phyloP scores from a whole-genome alignment of 1,140 invertebrate species.

The Leguminivora glycinivorella region DNA sequence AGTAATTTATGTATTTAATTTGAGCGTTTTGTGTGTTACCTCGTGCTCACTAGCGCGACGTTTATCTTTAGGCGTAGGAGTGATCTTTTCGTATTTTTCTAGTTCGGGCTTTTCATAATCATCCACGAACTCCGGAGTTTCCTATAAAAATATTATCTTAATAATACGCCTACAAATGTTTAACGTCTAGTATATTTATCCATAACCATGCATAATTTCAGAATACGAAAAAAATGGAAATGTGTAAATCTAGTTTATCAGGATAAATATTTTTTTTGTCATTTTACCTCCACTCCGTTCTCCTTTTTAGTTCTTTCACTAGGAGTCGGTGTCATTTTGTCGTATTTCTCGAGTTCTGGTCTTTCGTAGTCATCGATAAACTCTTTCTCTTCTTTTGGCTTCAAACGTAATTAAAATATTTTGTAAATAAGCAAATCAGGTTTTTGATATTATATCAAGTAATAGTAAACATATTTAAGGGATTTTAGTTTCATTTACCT shows the following conservation, averaged over 20 bases:
- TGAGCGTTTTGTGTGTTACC: conserved; percentile 46
- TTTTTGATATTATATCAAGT: neutral
- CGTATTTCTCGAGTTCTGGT: conserved; percentile 76
- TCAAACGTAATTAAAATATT: conserved; percentile 38
- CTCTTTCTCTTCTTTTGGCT: conserved; percentile 64
- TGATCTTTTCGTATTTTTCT: conserved; percentile 75
- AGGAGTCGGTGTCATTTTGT: conserved; percentile 62
- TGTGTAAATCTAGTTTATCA: neutral
- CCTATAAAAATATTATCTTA: conserved; percentile 43
- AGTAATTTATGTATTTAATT: neutral
- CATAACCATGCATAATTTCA: neutral
- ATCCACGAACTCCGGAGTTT: conserved; percentile 46
- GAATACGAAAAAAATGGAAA: neutral
- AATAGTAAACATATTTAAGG: neutral
- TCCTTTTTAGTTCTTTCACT: conserved; percentile 59
- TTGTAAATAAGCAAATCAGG: neutral
- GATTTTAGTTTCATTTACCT: conserved; percentile 50
- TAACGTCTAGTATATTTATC: neutral
- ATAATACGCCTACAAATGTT: neutral
- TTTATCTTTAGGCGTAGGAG: conserved; percentile 71
- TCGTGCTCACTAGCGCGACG: conserved; percentile 65
- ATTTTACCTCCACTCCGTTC: conserved; percentile 55
- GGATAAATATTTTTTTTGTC: neutral
- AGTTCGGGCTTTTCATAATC: conserved; percentile 70
- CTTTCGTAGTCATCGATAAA: conserved; percentile 76